Conservation (phyloP, 2,888 invertebrate genomes). For the Cryptus armator region DNA sequence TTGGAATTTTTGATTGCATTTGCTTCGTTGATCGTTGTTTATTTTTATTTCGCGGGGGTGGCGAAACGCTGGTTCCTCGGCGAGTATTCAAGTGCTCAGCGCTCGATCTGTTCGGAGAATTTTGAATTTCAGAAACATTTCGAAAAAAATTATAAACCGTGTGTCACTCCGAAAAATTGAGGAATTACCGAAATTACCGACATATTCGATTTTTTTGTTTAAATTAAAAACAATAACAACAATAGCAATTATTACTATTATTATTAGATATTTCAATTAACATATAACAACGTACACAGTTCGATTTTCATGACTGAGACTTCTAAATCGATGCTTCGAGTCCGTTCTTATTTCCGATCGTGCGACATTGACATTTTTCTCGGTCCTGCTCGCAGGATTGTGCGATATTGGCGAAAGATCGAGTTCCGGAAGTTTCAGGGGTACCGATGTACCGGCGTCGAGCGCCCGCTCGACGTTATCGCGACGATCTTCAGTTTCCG, state of each 20-base stretch:
- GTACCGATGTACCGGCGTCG: slow-evolving; percentile 4
- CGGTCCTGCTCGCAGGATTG: slow-evolving; percentile 4
- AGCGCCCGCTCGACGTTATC: slow-evolving; percentile 14
- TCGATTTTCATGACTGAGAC: slow-evolving; percentile 55
- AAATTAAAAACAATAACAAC: too few species aligned
- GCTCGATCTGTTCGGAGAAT: slow-evolving; percentile 46
- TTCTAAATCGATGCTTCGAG: slow-evolving; percentile 54
- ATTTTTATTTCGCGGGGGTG: slow-evolving; percentile 34
- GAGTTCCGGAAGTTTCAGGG: slow-evolving; percentile 42
- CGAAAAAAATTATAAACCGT: neutral
- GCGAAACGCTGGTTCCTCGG: slow-evolving; percentile 54
- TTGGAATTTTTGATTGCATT: slow-evolving; percentile 59
- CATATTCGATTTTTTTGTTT: too few species aligned
- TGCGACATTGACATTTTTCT: neutral
- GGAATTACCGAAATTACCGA: too few species aligned
- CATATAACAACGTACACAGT: slow-evolving; percentile 31
- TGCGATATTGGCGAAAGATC: slow-evolving; percentile 46
- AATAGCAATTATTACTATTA: too few species aligned
- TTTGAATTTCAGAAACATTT: neutral
- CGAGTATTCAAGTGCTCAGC: slow-evolving; percentile 40
- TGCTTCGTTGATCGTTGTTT: slow-evolving; percentile 32
- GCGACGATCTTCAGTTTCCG: neutral
- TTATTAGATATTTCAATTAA: neutral
- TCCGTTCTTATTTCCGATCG: slow-evolving; percentile 21
- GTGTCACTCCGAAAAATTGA: too few species aligned